A percentile compares a stretch with the other conserved stretches of the same genome.
Evolutionary conservation across 2,888 invertebrate species (phyloP).

Genomic region (Alviniconcha strummeri): DNA sequence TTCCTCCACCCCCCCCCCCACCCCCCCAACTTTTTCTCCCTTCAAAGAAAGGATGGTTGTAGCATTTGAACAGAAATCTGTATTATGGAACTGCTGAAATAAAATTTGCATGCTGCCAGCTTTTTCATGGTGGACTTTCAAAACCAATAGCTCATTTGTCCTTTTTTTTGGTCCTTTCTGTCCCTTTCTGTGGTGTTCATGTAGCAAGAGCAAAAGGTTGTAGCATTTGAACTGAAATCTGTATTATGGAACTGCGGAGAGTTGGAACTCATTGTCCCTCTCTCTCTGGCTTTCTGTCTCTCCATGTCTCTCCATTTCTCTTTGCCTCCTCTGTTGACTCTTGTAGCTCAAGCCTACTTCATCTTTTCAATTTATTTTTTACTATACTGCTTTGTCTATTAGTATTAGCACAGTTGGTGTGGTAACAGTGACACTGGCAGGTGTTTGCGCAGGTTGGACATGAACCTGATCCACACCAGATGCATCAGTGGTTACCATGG

Average conservation of each 20-base stretch:
- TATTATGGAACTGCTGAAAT: not conserved
- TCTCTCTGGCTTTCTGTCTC: not conserved
- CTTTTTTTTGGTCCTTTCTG: not conserved
- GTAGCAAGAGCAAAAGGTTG: no score
- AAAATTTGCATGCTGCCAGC: not conserved
- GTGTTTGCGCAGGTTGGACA: not conserved
- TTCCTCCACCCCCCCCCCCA: no score
- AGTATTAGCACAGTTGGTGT: no score
- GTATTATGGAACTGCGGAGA: no score
- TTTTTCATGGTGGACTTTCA: no score
- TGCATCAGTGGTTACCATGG: not conserved
- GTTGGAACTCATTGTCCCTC: not conserved
- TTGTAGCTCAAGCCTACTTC: not conserved
- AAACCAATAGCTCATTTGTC: not conserved
- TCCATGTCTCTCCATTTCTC: not conserved
- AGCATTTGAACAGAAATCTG: no score
- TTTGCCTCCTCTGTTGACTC: not conserved
- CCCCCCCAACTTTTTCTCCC: no score
- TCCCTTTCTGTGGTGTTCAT: not conserved
- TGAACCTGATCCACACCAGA: conserved; percentile 1
- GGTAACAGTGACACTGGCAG: no score
- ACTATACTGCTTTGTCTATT: no score
- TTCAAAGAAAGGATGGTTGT: no score
- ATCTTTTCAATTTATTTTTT: not conserved
- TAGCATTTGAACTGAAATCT: no score